Evolutionary conservation across 2,113 vertebrate genomes (phyloP).

Genomic region (Sceloporus undulatus): DNA sequence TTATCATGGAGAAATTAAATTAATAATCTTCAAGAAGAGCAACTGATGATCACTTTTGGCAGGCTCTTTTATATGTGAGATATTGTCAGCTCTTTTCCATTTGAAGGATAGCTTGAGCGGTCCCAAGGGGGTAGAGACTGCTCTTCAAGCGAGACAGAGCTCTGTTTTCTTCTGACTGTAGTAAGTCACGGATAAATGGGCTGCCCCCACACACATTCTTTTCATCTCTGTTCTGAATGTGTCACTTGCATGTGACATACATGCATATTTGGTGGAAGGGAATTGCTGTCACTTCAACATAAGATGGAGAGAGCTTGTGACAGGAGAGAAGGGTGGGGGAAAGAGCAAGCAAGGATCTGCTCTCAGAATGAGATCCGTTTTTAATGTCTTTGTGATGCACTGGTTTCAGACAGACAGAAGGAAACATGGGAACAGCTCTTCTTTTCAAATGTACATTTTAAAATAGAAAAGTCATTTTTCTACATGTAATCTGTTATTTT

Average conservation of each 20-base stretch:
- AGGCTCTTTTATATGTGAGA: conserved; percentile 41
- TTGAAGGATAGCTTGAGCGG: conserved; percentile 39
- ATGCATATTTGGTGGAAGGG: conserved; percentile 50
- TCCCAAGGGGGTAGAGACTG: background rate
- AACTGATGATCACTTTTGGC: conserved; percentile 55
- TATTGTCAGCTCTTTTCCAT: conserved; percentile 44
- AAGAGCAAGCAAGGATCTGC: conserved; percentile 33
- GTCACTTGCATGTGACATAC: conserved; percentile 19
- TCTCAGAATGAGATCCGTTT: conserved; percentile 34
- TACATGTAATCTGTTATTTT: background rate
- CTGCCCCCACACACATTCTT: conserved; percentile 43
- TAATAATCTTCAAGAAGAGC: conserved; percentile 62
- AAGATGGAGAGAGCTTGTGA: conserved; percentile 38
- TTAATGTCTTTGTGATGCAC: conserved; percentile 9
- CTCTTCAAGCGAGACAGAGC: conserved; percentile 18
- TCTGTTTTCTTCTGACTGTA: conserved; percentile 38
- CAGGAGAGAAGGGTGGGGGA: background rate
- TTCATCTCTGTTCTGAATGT: conserved; percentile 29
- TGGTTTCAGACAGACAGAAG: conserved; percentile 40
- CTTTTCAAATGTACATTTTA: conserved; percentile 39
- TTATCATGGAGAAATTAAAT: conserved; percentile 72
- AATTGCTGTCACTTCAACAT: conserved; percentile 45
- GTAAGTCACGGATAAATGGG: conserved; percentile 47
- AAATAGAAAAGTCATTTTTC: background rate
- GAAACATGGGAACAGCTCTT: conserved; percentile 36